Percentiles rank a stretch among this genome's conserved stretches.
These are phyloP conservation scores for Macrosoma leucophasiata DNA, from an alignment of 2,888 invertebrate genomes.

Conservation along the genomic window DNA sequence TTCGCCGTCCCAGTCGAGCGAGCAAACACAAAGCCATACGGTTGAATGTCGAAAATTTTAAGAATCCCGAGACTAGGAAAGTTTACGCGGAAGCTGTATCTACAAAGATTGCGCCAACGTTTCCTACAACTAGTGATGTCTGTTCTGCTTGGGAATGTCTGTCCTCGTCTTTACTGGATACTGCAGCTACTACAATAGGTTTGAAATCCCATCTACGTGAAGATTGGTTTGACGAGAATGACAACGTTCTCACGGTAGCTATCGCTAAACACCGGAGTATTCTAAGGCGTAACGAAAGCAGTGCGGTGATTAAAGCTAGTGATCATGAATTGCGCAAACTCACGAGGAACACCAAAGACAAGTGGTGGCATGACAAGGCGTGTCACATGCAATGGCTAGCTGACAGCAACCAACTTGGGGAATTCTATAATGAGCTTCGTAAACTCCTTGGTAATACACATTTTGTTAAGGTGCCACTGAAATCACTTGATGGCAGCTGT, in stretches of 20 bases:
- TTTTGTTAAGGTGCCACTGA: not conserved
- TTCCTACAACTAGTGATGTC: not conserved
- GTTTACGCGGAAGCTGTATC: not conserved
- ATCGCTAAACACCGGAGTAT: not conserved
- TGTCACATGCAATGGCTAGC: constrained; percentile 7
- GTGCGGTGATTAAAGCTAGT: not conserved
- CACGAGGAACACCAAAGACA: constrained; percentile 4
- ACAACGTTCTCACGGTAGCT: not conserved
- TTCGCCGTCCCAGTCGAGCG: not conserved
- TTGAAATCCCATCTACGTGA: not conserved
- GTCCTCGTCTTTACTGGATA: not conserved
- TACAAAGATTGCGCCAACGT: not conserved
- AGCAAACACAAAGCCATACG: not conserved
- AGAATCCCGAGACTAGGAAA: not conserved
- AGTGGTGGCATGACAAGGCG: constrained; percentile 12
- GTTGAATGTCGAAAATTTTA: not conserved
- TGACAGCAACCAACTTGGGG: constrained; percentile 11
- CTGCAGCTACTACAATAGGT: not conserved
- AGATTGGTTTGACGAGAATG: not conserved
- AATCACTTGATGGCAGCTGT: constrained; percentile 1
- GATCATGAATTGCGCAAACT: not conserved
- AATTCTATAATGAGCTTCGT: constrained; percentile 10
- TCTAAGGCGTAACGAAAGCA: not conserved
- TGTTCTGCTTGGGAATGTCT: not conserved
- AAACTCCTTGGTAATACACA: constrained; percentile 9